These are phyloP conservation scores for Andrena camellia DNA, from an alignment of 2,888 invertebrate species.

Conservation along the genomic window DNA sequence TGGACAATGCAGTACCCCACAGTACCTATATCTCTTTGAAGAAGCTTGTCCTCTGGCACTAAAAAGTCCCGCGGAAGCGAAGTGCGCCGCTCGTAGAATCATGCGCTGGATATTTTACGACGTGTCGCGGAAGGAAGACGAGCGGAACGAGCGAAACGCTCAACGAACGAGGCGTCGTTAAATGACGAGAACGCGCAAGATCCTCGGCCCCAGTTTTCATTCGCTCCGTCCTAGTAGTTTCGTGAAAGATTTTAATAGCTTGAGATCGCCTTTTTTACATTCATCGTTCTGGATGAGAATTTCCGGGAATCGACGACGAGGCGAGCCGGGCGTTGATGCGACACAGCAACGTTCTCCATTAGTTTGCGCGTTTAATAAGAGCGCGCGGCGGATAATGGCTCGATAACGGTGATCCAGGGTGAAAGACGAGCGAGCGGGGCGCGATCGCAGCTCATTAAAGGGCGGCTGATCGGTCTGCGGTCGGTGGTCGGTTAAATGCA, in stretches of 20 bases:
- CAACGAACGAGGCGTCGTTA: conserved; percentile 29
- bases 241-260: neutral
- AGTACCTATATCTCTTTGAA: no score
- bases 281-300: no score
- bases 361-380: conserved; percentile 17
- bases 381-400: neutral
- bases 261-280: no score
- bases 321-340: neutral
- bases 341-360: neutral
- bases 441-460: conserved; percentile 57
- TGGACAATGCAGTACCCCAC: no score
- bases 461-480: conserved; percentile 30
- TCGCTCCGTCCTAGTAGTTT: neutral
- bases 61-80: conserved; percentile 23
- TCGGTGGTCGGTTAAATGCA: conserved; percentile 44
- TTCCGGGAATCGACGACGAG: no score
- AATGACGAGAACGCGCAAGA: conserved; percentile 27
- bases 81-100: conserved; percentile 38
- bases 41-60: neutral
- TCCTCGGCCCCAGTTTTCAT: conserved; percentile 1
- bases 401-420: conserved; percentile 27
- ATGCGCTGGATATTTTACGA: conserved; percentile 42
- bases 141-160: neutral
- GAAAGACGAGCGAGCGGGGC: neutral
- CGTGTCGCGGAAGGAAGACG: conserved; percentile 40